Percentiles rank a stretch among this genome's conserved stretches.
These are phyloP conservation scores for Dipodomys ordii DNA, from an alignment of 2,113 vertebrate species.

Conservation along the genomic window DNA sequence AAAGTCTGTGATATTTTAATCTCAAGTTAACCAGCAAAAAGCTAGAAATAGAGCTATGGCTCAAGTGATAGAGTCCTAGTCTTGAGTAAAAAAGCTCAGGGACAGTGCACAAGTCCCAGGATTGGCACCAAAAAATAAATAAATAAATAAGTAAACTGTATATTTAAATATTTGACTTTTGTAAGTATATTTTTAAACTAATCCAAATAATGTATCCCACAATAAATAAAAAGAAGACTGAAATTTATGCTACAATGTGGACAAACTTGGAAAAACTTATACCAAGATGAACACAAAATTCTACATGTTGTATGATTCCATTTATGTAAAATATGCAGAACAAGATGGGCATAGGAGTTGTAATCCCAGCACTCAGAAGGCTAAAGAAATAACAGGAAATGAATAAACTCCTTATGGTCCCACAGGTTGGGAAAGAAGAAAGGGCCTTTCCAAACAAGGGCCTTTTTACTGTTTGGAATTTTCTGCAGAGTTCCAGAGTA, in stretches of 20 bases:
- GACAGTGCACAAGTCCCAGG: too few species aligned
- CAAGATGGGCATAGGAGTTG: too few species aligned
- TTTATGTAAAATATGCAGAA: too few species aligned
- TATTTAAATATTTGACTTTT: neutral
- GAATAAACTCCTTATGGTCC: neutral
- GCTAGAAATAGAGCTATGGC: too few species aligned
- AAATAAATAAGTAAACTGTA: neutral
- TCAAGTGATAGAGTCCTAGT: too few species aligned
- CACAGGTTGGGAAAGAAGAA: neutral
- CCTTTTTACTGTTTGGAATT: neutral
- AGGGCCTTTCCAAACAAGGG: neutral
- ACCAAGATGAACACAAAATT: neutral
- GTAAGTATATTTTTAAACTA: neutral
- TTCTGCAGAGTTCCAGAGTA: neutral
- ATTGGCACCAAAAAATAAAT: too few species aligned
- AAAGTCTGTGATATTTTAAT: too few species aligned
- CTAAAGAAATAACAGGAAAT: neutral
- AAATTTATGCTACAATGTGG: neutral
- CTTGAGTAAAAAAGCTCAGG: too few species aligned
- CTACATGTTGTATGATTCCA: neutral
- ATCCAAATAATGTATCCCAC: neutral
- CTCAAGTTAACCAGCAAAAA: too few species aligned
- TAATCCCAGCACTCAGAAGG: neutral
- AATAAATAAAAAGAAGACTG: neutral
- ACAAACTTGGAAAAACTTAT: neutral